These are phyloP conservation scores for Todiramphus saurophagus DNA, from an alignment of 2,113 vertebrate species.

Conservation along the genomic window DNA sequence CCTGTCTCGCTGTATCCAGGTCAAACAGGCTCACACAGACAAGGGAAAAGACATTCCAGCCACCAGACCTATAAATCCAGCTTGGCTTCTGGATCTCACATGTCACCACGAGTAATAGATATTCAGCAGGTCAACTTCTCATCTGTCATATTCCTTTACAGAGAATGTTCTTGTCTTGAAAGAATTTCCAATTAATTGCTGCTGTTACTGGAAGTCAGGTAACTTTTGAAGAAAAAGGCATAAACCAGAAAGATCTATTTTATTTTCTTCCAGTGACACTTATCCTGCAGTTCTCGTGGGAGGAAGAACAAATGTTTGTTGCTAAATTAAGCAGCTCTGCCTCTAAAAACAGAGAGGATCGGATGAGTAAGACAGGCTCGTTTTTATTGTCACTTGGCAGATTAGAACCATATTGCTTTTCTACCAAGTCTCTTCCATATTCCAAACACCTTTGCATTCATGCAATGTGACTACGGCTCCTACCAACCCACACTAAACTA, in stretches of 20 bases:
- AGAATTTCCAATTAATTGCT: not conserved
- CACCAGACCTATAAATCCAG: not conserved
- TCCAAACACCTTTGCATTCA: not conserved
- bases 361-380: constrained; percentile 24
- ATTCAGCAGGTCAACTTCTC: not conserved
- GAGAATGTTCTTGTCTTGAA: not conserved
- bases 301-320: constrained; percentile 40
- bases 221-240: not conserved
- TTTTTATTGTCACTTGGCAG: constrained; percentile 40
- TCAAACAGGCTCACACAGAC: not conserved
- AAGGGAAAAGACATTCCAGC: constrained; percentile 8
- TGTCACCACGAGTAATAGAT: not conserved
- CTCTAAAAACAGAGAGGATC: constrained; percentile 14
- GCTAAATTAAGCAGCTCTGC: constrained; percentile 38
- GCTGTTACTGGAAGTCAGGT: not conserved
- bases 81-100: not conserved
- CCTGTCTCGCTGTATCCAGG: not conserved
- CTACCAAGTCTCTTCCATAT: not conserved
- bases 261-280: not conserved
- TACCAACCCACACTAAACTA: not conserved
- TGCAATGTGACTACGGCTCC: not conserved
- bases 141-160: not conserved
- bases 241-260: not conserved
- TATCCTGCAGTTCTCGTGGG: not conserved
- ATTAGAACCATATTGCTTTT: not conserved